Evolutionary conservation across 2,888 invertebrate species (phyloP), one percentile per base, ranked within the genome.

Genomic region (Noctua fimbriata): DNA sequence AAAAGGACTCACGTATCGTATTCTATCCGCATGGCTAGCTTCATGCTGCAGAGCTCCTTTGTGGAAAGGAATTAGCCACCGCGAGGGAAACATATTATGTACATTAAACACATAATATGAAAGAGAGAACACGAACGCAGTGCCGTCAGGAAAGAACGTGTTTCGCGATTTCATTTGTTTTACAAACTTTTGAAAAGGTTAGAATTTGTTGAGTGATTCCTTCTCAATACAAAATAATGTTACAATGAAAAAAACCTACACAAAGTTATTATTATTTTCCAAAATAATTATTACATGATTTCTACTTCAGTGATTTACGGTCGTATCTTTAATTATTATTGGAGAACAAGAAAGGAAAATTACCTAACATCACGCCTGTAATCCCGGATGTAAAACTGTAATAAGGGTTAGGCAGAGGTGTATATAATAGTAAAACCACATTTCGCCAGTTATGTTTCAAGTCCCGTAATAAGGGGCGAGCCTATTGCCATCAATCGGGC

Each of bases 1-100:
- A 83, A 85, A 86, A 86, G 65, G 41, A 69, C 76, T 79, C 86
- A 86, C 85, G 78, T 82, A 78, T 83, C 52, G 76, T 74, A 86
- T 86, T 83, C 71, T 76, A 71, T 74, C 44, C 78, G 83, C 85
- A 83, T 86, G 86, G 65, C 86, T 86, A 32, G 67, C 65, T 76
- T 28, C 70, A 65, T 78, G 32, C 63, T 58, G 65, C 78, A 41
- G 36, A 65, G 58, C 66, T 76, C 52, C 32, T 76, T 78, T 77
- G 82, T 81, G 73, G 5, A 49, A 85, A 67, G 55, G 71, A 81
- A 81, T 82, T 81, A 85, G 82, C 73, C 69, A 65, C 55, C 14
- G 69, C 21, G 16, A 52, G 44, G 32, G 67, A 47, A 71, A 84
- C 72, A 78, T 82, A 67, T 72, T 71, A 67, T 66, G 63, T 69